Conservation (phyloP, 2,797 vertebrate species). For the Poeciliopsis presidionis region DNA sequence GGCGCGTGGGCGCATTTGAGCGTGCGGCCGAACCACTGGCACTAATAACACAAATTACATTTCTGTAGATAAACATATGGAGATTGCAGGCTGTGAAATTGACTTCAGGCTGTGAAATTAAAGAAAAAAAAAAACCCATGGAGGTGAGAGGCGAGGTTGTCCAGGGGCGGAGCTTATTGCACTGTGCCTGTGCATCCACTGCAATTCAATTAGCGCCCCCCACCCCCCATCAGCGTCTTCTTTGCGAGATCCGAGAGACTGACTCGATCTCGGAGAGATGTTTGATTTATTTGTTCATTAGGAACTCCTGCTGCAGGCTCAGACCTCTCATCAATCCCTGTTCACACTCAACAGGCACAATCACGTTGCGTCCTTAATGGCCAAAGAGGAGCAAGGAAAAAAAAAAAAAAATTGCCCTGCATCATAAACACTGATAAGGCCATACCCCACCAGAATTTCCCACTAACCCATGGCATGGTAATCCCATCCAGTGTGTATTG, state of each 20-base stretch:
- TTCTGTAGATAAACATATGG: constrained; percentile 78
- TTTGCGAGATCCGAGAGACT: constrained; percentile 47
- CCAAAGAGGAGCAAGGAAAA: constrained; percentile 53
- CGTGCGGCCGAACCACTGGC: constrained; percentile 70
- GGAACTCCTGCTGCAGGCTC: constrained; percentile 56
- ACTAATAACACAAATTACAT: constrained; percentile 74
- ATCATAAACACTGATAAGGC: constrained; percentile 62
- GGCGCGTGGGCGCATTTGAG: constrained; percentile 45
- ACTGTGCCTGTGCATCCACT: constrained; percentile 50
- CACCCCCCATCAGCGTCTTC: constrained; percentile 71
- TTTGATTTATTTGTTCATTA: constrained; percentile 82
- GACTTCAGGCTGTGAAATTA: constrained; percentile 78
- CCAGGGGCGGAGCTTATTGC: constrained; percentile 47
- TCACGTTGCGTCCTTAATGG: constrained; percentile 51
- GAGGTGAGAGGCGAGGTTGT: constrained; percentile 72
- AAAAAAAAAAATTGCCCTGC: constrained; percentile 37
- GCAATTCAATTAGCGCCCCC: constrained; percentile 77
- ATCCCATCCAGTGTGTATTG: constrained; percentile 73
- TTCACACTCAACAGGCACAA: constrained; percentile 67
- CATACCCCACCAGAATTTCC: constrained; percentile 54
- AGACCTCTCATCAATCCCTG: constrained; percentile 73
- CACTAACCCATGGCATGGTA: constrained; percentile 58
- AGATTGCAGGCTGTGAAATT: constrained; percentile 80
- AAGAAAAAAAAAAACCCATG: constrained; percentile 48
- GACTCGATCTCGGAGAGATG: constrained; percentile 61